A percentile compares a stretch with the other conserved stretches of the same genome.
Evolutionary conservation across 2,888 invertebrate species (phyloP).

Genomic region (Geophilus truncorum): DNA sequence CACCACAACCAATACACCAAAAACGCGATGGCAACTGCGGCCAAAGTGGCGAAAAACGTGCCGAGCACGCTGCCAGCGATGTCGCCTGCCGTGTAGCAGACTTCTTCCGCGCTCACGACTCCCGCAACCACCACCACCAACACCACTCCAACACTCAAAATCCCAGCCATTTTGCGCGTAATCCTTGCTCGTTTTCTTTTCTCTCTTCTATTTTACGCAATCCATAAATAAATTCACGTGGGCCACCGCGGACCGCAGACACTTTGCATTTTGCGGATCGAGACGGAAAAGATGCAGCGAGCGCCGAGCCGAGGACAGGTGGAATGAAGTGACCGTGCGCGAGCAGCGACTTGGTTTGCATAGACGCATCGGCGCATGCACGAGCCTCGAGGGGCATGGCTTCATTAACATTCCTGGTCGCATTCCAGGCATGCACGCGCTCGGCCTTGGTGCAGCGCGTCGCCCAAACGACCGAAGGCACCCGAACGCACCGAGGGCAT

Average conservation of each 20-base stretch:
- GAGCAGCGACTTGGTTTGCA: neutral
- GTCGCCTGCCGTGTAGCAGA: constrained; percentile 63
- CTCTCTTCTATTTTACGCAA: no score
- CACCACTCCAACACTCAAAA: neutral
- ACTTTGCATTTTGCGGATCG: neutral
- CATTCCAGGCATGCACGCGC: constrained; percentile 32
- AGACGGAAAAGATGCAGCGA: neutral
- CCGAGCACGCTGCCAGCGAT: constrained; percentile 67
- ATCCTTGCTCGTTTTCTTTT: no score
- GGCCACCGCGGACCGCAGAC: neutral
- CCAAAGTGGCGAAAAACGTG: constrained; percentile 61
- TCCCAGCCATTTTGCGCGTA: neutral
- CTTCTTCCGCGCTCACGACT: neutral
- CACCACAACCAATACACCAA: constrained; percentile 31
- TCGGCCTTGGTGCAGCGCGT: constrained; percentile 30
- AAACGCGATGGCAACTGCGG: constrained; percentile 55
- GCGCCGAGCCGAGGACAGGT: neutral
- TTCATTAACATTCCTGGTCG: constrained; percentile 33
- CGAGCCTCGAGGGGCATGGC: constrained; percentile 18
- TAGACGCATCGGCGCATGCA: neutral
- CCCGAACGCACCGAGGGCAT: neutral
- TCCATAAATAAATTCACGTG: neutral
- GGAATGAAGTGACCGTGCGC: neutral
- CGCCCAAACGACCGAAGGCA: neutral
- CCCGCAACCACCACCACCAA: neutral